phyloP scores from a whole-genome alignment of 1,140 invertebrate species.

The Proctacanthus coquilletti region DNA sequence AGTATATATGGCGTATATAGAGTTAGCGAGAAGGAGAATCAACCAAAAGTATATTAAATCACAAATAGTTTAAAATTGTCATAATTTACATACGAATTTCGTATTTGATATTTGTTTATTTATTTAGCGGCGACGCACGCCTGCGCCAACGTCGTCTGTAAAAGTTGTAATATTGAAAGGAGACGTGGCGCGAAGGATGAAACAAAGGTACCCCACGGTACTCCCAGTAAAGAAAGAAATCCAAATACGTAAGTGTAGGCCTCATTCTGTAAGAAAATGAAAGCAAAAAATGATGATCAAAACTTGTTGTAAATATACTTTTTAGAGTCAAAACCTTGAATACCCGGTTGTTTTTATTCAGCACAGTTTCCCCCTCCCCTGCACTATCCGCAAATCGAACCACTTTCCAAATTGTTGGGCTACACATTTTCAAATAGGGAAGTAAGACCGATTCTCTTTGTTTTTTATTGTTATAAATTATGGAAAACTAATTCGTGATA shows the following conservation, averaged over 20 bases:
- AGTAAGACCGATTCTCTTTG: neutral
- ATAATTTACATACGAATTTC: no score
- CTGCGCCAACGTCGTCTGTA: no score
- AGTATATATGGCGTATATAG: neutral
- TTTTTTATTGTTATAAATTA: neutral
- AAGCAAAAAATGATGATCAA: slow-evolving; percentile 4
- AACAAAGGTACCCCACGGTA: no score
- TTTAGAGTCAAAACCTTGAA: slow-evolving; percentile 22
- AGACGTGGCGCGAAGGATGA: no score
- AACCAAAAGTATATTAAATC: neutral
- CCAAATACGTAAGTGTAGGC: slow-evolving; percentile 30
- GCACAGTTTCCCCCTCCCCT: no score
- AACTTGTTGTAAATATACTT: slow-evolving; percentile 29
- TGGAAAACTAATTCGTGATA: neutral
- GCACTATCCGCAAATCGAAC: no score
- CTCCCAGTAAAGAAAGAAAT: slow-evolving; percentile 12
- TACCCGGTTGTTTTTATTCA: slow-evolving; percentile 13
- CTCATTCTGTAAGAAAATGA: slow-evolving; percentile 28
- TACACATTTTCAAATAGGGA: no score
- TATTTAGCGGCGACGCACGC: no score
- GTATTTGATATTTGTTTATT: no score
- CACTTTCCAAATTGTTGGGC: no score
- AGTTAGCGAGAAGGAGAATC: neutral
- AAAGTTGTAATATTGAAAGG: no score
- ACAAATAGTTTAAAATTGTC: no score